Conservation (phyloP, 1,140 invertebrate genomes). For the Telenomus remus region DNA sequence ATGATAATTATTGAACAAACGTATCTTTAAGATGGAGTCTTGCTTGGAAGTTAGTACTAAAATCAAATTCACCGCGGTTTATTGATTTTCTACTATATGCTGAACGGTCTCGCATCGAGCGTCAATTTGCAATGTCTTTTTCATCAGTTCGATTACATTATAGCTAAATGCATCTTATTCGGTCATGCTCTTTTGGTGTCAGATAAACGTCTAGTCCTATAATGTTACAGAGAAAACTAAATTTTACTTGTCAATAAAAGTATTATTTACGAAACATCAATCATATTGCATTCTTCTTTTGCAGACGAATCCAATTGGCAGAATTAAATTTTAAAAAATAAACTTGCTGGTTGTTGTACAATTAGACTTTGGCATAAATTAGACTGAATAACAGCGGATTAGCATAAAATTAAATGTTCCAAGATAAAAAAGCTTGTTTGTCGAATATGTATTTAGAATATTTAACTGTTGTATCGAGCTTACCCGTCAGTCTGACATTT, state of each 20-base stretch:
- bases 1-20: not conserved
- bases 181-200: not conserved
- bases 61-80: not conserved
- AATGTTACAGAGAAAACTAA: not conserved
- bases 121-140: conserved; percentile 25
- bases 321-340: too few relatives aligned
- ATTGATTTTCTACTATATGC: conserved; percentile 20
- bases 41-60: conserved; percentile 14
- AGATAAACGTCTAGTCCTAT: not conserved
- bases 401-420: not conserved
- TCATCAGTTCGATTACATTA: conserved; percentile 6
- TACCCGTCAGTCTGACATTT: conserved; percentile 83
- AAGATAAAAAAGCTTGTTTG: conserved; percentile 4
- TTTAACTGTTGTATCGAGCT: conserved; percentile 55
- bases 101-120: not conserved
- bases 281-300: too few relatives aligned
- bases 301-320: too few relatives aligned
- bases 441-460: conserved; percentile 44
- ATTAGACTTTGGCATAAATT: too few relatives aligned
- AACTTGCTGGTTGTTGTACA: too few relatives aligned
- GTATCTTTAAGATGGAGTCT: not conserved
- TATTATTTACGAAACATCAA: not conserved
- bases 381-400: too few relatives aligned
- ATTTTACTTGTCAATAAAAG: not conserved
- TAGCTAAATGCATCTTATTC: conserved; percentile 8